phyloP scores from a whole-genome alignment of 2,888 invertebrate genomes.

The Aromia moschata region DNA sequence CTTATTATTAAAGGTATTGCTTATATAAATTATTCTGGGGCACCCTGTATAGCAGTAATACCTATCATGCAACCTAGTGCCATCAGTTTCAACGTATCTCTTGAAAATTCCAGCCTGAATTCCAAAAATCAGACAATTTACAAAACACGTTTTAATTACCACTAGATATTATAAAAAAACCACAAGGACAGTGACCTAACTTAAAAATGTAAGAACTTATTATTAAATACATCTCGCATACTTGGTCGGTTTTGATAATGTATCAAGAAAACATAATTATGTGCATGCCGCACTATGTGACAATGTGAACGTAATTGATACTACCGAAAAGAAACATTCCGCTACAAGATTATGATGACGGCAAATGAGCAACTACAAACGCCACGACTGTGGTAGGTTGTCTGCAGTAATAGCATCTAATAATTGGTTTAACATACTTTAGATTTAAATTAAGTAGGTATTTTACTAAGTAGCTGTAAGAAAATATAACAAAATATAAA shows the following conservation, averaged over 20 bases:
- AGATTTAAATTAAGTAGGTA: background rate
- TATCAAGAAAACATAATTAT: background rate
- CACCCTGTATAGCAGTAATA: too few species aligned
- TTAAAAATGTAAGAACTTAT: background rate
- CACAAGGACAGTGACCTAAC: background rate
- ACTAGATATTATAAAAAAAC: background rate
- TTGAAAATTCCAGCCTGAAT: too few species aligned
- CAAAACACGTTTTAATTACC: too few species aligned
- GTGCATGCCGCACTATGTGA: constrained; percentile 5
- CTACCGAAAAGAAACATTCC: background rate
- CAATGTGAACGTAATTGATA: background rate
- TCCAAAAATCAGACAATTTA: too few species aligned
- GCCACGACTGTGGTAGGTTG: background rate
- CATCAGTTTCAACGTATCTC: too few species aligned
- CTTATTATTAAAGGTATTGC: too few species aligned
- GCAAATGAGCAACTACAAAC: background rate
- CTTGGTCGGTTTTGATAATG: background rate
- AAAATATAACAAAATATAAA: too few species aligned
- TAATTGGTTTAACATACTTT: background rate
- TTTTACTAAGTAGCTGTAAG: background rate
- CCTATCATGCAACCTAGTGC: too few species aligned
- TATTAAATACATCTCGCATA: background rate
- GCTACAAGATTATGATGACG: background rate
- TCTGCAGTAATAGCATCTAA: background rate
- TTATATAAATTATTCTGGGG: too few species aligned